Conservation (phyloP, 1,140 invertebrate species). For the Caenorhabditis brenneri region DNA sequence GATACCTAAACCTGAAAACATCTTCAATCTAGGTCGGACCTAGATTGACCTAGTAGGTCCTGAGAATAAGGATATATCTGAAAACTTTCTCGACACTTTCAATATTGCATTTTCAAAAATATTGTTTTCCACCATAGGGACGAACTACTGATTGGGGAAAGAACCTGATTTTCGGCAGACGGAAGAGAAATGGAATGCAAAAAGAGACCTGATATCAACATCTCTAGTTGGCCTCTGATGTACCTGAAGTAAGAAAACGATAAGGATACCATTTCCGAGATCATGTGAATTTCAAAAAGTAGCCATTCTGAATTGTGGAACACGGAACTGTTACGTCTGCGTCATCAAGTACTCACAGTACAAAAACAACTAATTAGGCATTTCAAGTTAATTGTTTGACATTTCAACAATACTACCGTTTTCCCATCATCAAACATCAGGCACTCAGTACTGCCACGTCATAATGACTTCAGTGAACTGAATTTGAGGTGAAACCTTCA, state of each 20-base stretch:
- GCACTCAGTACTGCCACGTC: background rate
- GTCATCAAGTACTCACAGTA: background rate
- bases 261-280: too few species aligned
- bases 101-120: too few species aligned
- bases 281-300: too few species aligned
- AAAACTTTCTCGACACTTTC: too few species aligned
- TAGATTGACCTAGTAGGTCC: too few species aligned
- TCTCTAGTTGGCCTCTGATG: background rate
- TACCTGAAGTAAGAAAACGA: background rate
- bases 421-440: background rate
- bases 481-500: background rate
- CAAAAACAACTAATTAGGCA: background rate
- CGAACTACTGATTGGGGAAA: background rate
- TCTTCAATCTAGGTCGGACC: too few species aligned
- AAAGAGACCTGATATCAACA: conserved; percentile 15
- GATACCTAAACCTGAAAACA: too few species aligned
- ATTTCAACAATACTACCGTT: background rate
- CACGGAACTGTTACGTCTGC: background rate
- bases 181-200: background rate
- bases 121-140: too few species aligned
- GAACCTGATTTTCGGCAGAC: background rate
- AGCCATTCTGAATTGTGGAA: too few species aligned
- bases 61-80: too few species aligned
- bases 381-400: background rate
- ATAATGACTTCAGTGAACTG: background rate